These are phyloP conservation scores for Apodemus speciosus DNA, from an alignment of 2,113 vertebrate genomes.

Conservation along the genomic window DNA sequence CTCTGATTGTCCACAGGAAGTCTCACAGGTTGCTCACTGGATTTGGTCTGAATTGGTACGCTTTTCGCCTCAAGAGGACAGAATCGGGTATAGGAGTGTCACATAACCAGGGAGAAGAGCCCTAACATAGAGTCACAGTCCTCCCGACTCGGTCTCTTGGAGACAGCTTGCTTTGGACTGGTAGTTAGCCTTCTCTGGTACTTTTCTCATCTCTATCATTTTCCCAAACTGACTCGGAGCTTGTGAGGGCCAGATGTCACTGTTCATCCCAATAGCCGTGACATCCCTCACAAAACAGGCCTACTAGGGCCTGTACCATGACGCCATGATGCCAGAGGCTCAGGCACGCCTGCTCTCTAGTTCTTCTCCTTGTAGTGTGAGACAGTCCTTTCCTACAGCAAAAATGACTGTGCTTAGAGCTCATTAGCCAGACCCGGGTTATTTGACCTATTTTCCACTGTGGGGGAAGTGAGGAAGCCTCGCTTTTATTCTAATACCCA, in stretches of 20 bases:
- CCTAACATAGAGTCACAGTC: background rate
- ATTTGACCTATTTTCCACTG: background rate
- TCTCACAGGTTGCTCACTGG: background rate
- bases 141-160: background rate
- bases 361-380: background rate
- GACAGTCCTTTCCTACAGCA: background rate
- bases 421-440: background rate
- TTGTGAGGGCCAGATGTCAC: background rate
- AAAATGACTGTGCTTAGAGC: background rate
- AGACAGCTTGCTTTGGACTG: background rate
- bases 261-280: background rate
- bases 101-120: background rate
- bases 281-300: background rate
- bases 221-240: background rate
- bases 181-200: background rate
- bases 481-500: background rate
- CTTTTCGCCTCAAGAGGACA: background rate
- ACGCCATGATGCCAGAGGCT: background rate
- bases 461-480: background rate
- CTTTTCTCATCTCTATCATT: background rate
- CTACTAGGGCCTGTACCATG: background rate
- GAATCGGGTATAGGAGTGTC: background rate
- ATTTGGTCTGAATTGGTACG: background rate
- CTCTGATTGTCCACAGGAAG: background rate
- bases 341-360: background rate